Evolutionary conservation across 2,888 invertebrate species (phyloP), one percentile per base, ranked within the genome.

Genomic region (Vandiemenella viatica): DNA sequence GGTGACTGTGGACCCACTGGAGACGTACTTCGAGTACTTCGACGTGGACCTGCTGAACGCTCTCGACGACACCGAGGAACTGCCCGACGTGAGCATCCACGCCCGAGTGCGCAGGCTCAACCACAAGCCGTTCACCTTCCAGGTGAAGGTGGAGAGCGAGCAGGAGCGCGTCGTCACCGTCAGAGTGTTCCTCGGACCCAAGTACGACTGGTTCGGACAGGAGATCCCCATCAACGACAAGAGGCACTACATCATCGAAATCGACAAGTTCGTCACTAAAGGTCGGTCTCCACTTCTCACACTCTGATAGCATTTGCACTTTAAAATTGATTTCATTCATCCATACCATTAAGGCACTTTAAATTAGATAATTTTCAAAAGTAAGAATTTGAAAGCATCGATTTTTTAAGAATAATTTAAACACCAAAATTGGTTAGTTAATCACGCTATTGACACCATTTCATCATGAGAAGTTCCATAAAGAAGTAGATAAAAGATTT

Each of bases 41-140:
- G 57, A 57, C 42, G 53, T 58, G 44, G 57, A 58, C 44, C 60
- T 53, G 15, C 32, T 50, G 40, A 50, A 49, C 37, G 53, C 57
- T 22, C 49, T 57, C 5, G 48, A 48, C 38, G 55, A 57, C 46
- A 54, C 53, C 19, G 48, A 48, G 26, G 55, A 55, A 18, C 51
- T 56, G 22, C 64, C 70, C 49, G 61, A 65, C 2, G 65, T 65
- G 55, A 60, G 70, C 43, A 55, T 57, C 51, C 50, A 56, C 38
- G 57, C 56, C 23, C 53, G 57, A 19, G 58, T 60, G 15, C 56
- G 54, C 10, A 57, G 59, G 18, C 54, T 60, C 13, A 57, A 59
- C 55, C 60, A 61, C 55, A 52, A 58, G 43, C 55, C 57, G 16
- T 61, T 58, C 51, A 51, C 49, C 43, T 52, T 55, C 55, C 51